Evolutionary conservation across 1,140 invertebrate genomes (phyloP), one percentile per base, ranked within the genome.

Genomic region (Calliopsis andreniformis): DNA sequence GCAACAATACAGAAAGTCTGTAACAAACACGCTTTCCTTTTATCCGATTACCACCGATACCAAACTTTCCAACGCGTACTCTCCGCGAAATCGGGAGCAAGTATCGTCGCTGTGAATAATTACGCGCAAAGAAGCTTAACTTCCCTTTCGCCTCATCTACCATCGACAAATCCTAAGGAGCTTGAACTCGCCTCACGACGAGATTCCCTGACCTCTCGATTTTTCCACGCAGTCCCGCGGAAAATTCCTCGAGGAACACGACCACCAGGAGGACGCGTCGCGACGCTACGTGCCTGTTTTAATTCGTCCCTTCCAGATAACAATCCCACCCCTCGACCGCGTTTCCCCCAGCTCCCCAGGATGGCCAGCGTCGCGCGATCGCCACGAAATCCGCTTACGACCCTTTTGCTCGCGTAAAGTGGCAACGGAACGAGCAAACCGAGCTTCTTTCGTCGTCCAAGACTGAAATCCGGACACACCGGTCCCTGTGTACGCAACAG

Each of bases 341-440:
- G 56, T 69, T 76, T 51, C 47, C n/a, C n/a, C n/a, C 43, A 39
- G 55, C 12, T 55, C 42, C 32, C 69, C 25, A 45, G 43, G 69
- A 59, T 49, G 20, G 43, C 43, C 66, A 43, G 35, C 47, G 47
- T 49, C 47, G 56, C 56, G 45, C 45, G 63, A 55, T 76, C 64
- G 61, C 66, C 49, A 30, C 55, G 23, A 83, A 84, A 83, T 84
- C 80, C 82, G 82, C 82, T 83, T 83, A 83, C 55, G 23, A 72
- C 56, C 25, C 64, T 83, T 75, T 84, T 70, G 71, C 55, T 79
- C 76, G 76, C 45, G 61, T 42, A 58, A 59, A 78, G 45, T 53
- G 62, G 61, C 42, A 53, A 45, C 70, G 71, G 18, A 68, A 83
- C 61, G 70, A 83, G 66, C 68, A 72, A 79, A 32, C 63, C 76